Conservation (phyloP, 2,797 vertebrate genomes). For the Bufotes viridis region DNA sequence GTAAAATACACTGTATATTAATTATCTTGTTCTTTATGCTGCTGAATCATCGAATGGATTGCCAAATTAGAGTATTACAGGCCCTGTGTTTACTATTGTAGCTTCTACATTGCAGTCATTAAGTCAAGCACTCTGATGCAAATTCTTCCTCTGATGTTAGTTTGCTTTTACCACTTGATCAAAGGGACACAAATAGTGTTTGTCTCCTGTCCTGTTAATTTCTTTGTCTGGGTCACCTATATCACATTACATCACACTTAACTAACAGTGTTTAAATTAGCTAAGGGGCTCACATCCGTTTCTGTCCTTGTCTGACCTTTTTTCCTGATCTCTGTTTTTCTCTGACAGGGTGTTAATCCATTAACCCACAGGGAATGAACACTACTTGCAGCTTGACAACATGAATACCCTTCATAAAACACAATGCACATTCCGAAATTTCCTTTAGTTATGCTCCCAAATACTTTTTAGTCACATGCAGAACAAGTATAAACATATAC, state of each 20-base stretch:
- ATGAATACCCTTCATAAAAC: slow-evolving; percentile 21
- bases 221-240: not conserved
- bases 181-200: slow-evolving; percentile 3
- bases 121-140: not conserved
- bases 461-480: not conserved
- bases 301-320: slow-evolving; percentile 21
- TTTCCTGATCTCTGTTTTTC: slow-evolving; percentile 11
- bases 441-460: not conserved
- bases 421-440: not conserved
- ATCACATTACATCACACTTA: not conserved
- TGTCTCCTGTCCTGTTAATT: not conserved
- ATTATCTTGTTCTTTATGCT: not conserved
- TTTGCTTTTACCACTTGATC: not conserved
- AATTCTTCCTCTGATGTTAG: too few relatives aligned
- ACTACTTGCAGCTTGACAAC: not conserved
- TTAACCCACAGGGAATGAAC: not conserved
- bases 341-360: slow-evolving; percentile 23
- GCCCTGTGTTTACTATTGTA: not conserved
- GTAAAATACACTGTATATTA: not conserved
- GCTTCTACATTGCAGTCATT: not conserved
- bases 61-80: not conserved
- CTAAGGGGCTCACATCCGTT: not conserved
- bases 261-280: not conserved
- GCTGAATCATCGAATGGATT: too few relatives aligned
- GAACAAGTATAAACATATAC: not conserved